Evolutionary conservation across 1,140 invertebrate species (phyloP).

Genomic region (Sesamia nonagrioides): DNA sequence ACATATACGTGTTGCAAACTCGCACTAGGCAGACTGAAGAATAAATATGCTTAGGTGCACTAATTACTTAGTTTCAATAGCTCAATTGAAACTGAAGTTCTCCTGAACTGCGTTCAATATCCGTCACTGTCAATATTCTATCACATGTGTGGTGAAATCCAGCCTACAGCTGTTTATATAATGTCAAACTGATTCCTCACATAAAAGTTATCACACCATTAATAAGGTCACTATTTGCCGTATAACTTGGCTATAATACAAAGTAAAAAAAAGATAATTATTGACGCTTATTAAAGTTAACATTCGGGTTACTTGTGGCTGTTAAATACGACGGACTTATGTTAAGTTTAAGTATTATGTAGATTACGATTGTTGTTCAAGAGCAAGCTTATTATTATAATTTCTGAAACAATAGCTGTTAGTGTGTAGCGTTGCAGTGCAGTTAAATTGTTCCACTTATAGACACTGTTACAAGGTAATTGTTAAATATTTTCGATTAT

Average conservation of each 20-base stretch:
- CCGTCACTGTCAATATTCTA: too few relatives aligned
- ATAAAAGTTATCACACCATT: too few relatives aligned
- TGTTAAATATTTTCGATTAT: constrained; percentile 33
- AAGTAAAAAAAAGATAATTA: not conserved
- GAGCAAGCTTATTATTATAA: constrained; percentile 29
- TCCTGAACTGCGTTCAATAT: too few relatives aligned
- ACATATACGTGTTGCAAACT: too few relatives aligned
- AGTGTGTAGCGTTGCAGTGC: constrained; percentile 32
- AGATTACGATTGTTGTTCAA: constrained; percentile 43
- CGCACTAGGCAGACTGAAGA: too few relatives aligned
- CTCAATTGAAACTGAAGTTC: too few relatives aligned
- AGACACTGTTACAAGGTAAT: constrained; percentile 13
- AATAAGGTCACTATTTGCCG: not conserved
- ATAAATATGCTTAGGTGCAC: too few relatives aligned
- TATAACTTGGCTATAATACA: not conserved
- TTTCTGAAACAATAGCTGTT: constrained; percentile 32
- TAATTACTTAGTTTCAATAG: too few relatives aligned
- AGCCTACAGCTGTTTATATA: too few relatives aligned
- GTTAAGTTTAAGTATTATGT: constrained; percentile 49
- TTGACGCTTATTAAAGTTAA: not conserved
- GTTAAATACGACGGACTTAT: constrained; percentile 19
- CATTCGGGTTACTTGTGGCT: constrained; percentile 38
- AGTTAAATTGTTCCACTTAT: constrained; percentile 28
- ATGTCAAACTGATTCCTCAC: too few relatives aligned
- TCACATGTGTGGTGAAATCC: too few relatives aligned